Evolutionary conservation across 2,888 invertebrate species (phyloP), one percentile per base, ranked within the genome.

Genomic region (Drosophila borealis): DNA sequence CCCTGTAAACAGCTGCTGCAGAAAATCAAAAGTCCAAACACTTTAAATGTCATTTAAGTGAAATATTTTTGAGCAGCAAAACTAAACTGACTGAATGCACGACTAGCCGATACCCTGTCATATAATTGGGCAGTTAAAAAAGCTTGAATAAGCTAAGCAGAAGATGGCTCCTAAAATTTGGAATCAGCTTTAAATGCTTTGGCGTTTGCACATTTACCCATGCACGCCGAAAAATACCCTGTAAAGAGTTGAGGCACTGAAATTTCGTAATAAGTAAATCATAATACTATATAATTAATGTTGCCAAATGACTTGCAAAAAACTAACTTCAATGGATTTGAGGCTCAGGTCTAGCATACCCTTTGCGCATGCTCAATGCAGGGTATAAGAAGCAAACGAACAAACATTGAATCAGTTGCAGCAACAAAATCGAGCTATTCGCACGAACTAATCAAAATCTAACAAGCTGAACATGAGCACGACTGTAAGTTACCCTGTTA

Each of bases 81-180:
- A 4, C 1, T n/a, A 6, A n/a, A 6, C 37, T 11, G 9, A 5
- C 14, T 10, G 6, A 14, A 2, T 59, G 54, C 14, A 14, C 14
- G 19, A 39, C 41, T 17, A 8, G 2, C 0, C 17, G 6, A 42
- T 49, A 69, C 69, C 69, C 60, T 49, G 37, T 41, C 25, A 41
- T 19, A 10, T 0, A 4, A 13, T 37, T 29, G 2, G 3, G 1
- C 3, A 29, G 6, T 2, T 48, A 34, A 2, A 29, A 29, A 8
- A 8, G 2, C 29, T 29, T 8, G 8, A 8, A 29, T 29, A 29
- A 8, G 2, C 25, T 8, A 29, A 29, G 2, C 2, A 8, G 29
- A 2, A 25, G 3, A 14, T 37, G 5, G 3, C 13, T n/a, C 6
- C 13, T n/a, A n/a, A 37, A 13, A 13, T 13, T n/a, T 4, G 6